Evolutionary conservation across 23 tunicate species (phyloP), one percentile per base, ranked within the genome.

Genomic region (Trididemnum miniatum): DNA sequence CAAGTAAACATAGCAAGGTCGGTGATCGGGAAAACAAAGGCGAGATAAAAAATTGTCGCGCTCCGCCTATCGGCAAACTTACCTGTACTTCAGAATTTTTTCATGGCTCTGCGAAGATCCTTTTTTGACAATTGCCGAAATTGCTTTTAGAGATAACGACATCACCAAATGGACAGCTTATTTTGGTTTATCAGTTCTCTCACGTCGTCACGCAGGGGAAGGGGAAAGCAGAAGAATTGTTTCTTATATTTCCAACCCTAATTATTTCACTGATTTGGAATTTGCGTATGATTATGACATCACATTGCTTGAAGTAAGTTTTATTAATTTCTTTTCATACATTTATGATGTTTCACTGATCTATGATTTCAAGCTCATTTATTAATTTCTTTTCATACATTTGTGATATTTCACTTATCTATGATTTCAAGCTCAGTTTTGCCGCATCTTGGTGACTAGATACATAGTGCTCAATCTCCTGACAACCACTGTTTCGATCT

Each of bases 281-380:
- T 7, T 44, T 44, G 67, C 29, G 15, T n/a, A 62, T 62, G 67
- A 62, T 25, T 62, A 62, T 25, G 67, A 62, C 26, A 25, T 62
- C 26, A 12, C 67, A 25, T 62, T 62, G 67, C 67, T 62, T 62
- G 29, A 62, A 62, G 67, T 62, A 62, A 62, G 67, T 44, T 15
- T 44, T 44, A 7, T 44, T 9, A 44, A 7, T 44, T 15, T 44
- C 12, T 7, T 9, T 15, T 44, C 9, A 44, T 7, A 44, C 54
- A 44, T 44, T 44, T 44, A 44, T 44, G 15, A 44, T 44, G 9
- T 44, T 15, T 44, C 54, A 7, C 54, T 44, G 15, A 44, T 15
- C 12, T 44, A 44, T 44, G 54, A 7, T 44, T 15, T n/a, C n/a
- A n/a, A n/a, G n/a, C n/a, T n/a, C n/a, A n/a, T 15, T 44, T 44